A percentile compares a stretch with the other conserved stretches of the same genome.
phyloP scores from a whole-genome alignment of 2,888 invertebrate species.

The Charanyca ferruginea region DNA sequence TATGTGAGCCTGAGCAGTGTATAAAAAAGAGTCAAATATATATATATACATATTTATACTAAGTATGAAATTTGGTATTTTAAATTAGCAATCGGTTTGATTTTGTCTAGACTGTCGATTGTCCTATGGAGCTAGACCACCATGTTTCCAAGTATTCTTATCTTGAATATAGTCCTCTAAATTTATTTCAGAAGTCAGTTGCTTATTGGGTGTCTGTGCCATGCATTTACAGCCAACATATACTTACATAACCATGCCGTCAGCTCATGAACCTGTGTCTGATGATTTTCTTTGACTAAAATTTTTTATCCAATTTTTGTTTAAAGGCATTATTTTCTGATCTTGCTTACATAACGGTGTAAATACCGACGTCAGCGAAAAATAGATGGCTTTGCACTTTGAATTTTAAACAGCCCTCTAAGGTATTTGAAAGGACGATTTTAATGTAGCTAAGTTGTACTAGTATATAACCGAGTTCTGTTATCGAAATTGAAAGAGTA shows the following conservation, averaged over 20 bases:
- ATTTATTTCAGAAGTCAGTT: too few species aligned
- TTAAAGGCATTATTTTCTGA: slow-evolving; percentile 4
- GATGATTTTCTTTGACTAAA: slow-evolving; percentile 2
- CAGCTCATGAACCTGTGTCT: neutral
- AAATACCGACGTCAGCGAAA: slow-evolving; percentile 2
- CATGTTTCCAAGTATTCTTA: too few species aligned
- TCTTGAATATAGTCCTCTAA: too few species aligned
- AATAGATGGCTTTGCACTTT: slow-evolving; percentile 2
- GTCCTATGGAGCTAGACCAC: too few species aligned
- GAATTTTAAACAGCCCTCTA: slow-evolving; percentile 3
- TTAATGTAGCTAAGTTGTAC: neutral
- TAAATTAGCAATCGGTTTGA: too few species aligned
- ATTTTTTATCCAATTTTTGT: slow-evolving; percentile 6
- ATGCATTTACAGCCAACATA: slow-evolving; percentile 2
- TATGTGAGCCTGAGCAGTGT: too few species aligned
- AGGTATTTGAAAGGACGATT: neutral
- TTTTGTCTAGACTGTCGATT: too few species aligned
- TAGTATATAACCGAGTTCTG: neutral
- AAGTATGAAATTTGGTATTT: too few species aligned
- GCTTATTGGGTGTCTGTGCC: too few species aligned
- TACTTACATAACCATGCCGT: neutral
- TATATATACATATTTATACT: too few species aligned
- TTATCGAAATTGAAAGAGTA: slow-evolving; percentile 13
- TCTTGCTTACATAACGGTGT: slow-evolving; percentile 8
- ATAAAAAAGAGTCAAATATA: too few species aligned